Conservation (phyloP, 92 coral and sea anemone species). For the Scolanthus callimorphus region DNA sequence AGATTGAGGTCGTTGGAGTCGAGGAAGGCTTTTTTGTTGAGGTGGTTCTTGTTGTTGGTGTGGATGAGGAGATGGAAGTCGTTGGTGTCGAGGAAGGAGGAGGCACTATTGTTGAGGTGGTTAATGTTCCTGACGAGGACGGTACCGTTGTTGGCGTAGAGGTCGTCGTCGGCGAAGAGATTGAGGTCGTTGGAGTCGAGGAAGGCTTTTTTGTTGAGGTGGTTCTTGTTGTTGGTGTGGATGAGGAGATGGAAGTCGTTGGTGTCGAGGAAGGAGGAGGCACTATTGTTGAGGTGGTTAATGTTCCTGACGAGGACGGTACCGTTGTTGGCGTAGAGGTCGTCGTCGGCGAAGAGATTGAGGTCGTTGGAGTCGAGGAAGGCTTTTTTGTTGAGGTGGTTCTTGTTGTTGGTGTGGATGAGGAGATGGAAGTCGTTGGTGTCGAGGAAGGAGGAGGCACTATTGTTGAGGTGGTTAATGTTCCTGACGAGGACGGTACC, state of each 20-base stretch:
- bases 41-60: conserved; percentile 1
- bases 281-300: no score
- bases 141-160: conserved; percentile 8
- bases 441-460: no score
- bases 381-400: not conserved
- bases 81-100: not conserved
- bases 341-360: conserved; percentile 1
- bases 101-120: not conserved
- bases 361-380: not conserved
- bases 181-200: not conserved
- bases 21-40: conserved; percentile 3
- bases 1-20: not conserved
- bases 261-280: no score
- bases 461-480: no score
- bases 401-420: no score
- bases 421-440: no score
- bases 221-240: not conserved
- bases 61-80: not conserved
- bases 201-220: not conserved
- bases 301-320: no score
- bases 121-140: not conserved
- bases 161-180: conserved; percentile 11
- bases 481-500: no score
- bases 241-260: no score
- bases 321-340: no score